These are phyloP conservation scores for Thymallus thymallus DNA, from an alignment of 2,113 vertebrate genomes.

Conservation along the genomic window DNA sequence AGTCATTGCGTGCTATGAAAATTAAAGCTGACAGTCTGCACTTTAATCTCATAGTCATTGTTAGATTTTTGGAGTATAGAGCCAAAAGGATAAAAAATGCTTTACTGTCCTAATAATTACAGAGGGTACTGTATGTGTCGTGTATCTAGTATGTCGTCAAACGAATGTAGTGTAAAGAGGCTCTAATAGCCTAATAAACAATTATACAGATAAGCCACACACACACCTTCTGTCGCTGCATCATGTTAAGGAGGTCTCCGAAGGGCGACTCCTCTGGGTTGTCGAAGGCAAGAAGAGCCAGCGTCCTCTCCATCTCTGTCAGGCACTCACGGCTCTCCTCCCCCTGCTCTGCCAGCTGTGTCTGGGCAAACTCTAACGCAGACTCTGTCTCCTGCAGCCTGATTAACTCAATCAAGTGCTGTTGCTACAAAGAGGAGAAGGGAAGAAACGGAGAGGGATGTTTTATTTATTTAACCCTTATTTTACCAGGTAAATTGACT, in stretches of 20 bases:
- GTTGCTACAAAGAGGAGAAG: conserved; percentile 77
- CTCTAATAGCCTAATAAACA: no score
- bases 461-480: no score
- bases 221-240: conserved; percentile 92
- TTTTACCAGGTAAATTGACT: no score
- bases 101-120: no score
- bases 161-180: no score
- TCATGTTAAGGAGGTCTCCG: conserved; percentile 96
- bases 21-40: no score
- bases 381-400: conserved; percentile 96
- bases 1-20: no score
- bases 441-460: neutral
- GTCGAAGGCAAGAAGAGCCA: conserved; percentile 95
- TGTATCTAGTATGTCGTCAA: no score
- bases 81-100: no score
- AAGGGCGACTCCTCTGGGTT: conserved; percentile 97
- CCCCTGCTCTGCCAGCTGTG: conserved; percentile 94
- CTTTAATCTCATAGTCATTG: no score
- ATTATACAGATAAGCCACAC: neutral
- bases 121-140: no score
- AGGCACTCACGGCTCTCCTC: conserved; percentile 98
- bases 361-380: conserved; percentile 97
- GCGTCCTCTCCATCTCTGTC: conserved; percentile 96
- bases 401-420: conserved; percentile 98
- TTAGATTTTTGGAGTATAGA: no score